Conservation (phyloP, 1,140 invertebrate genomes). For the Augochlora pura region DNA sequence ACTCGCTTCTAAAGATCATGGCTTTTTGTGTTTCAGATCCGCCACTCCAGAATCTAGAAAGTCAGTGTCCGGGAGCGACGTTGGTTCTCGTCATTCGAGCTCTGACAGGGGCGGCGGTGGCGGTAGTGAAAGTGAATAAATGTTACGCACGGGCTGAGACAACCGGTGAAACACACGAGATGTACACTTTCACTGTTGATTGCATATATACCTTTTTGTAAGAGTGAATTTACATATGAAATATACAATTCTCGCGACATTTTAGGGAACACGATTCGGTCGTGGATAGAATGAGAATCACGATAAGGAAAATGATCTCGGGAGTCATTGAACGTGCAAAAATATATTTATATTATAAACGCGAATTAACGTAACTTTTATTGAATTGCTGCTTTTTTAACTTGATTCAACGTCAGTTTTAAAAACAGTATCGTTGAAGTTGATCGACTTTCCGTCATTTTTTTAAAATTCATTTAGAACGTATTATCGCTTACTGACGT, state of each 20-base stretch:
- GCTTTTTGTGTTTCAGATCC: constrained; percentile 63
- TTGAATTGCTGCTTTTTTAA: not conserved
- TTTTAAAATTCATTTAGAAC: not conserved
- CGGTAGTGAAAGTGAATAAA: constrained; percentile 65
- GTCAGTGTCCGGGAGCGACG: constrained; percentile 75
- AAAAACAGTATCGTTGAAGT: not conserved
- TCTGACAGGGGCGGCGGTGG: constrained; percentile 52
- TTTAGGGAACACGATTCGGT: not conserved
- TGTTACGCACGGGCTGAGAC: too few relatives aligned
- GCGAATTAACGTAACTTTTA: not conserved
- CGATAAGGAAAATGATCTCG: too few relatives aligned
- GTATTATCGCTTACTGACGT: not conserved
- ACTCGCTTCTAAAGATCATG: too few relatives aligned
- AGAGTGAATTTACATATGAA: constrained; percentile 18
- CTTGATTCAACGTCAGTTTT: not conserved
- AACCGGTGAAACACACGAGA: not conserved
- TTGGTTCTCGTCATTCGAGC: constrained; percentile 67
- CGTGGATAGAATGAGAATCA: not conserved
- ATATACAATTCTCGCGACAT: constrained; percentile 4
- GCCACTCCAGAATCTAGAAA: constrained; percentile 76
- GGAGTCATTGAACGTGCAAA: not conserved
- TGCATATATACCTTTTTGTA: constrained; percentile 11
- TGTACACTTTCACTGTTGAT: not conserved
- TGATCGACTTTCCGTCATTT: not conserved
- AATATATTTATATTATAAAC: not conserved